Conservation (phyloP, 2,797 vertebrate genomes). For the Melanotaenia trifasciata region DNA sequence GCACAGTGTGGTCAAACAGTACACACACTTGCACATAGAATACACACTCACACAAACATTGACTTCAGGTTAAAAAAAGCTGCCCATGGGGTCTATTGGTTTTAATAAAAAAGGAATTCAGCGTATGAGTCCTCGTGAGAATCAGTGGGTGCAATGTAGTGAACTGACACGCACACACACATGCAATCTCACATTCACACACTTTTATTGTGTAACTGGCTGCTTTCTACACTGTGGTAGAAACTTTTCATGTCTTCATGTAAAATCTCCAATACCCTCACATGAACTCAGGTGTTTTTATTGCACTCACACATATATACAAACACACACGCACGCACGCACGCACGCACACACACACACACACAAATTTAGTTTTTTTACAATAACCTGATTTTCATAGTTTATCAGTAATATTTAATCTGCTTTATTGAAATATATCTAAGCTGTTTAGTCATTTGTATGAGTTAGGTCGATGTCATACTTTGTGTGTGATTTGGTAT, state of each 20-base stretch:
- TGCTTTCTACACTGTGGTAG: conserved; percentile 9
- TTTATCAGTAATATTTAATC: conserved; percentile 11
- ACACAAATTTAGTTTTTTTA: neutral
- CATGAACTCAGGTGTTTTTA: conserved; percentile 10
- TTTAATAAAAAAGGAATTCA: conserved; percentile 79
- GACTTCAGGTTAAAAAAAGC: conserved; percentile 54
- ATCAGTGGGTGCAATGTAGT: conserved; percentile 42
- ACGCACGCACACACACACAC: neutral
- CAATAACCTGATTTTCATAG: conserved; percentile 13
- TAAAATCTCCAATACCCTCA: neutral
- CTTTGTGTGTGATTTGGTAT: conserved; percentile 9
- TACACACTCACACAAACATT: conserved; percentile 19
- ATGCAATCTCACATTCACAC: conserved; percentile 9
- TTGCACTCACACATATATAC: neutral
- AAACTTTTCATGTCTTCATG: conserved; percentile 28
- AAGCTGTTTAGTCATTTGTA: conserved; percentile 20
- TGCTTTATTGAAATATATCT: conserved; percentile 26
- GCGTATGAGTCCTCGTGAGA: conserved; percentile 56
- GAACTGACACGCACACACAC: conserved; percentile 25
- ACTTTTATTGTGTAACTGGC: conserved; percentile 41
- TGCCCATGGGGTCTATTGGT: conserved; percentile 71
- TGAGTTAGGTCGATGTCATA: conserved; percentile 8
- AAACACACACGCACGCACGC: neutral
- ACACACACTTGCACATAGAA: conserved; percentile 10
- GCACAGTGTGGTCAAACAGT: conserved; percentile 45